Conservation (phyloP, 2,113 vertebrate species). For the Actinemys pallida region DNA sequence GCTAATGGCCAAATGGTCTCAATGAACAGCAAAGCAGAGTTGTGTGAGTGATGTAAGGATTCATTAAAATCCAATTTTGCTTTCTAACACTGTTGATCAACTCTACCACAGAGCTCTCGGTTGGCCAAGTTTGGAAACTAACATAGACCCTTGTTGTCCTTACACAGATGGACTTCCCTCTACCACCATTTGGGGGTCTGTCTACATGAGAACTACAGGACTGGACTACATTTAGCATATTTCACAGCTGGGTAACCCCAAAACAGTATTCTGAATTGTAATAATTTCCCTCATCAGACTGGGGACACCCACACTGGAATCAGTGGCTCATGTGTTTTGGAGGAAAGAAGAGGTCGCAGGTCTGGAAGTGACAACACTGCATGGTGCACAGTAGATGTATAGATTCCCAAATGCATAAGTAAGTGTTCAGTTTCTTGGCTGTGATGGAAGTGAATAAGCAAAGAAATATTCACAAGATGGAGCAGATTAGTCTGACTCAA, state of each 20-base stretch:
- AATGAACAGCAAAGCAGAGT: too few species aligned
- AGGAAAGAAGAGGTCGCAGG: background rate
- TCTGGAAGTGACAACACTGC: background rate
- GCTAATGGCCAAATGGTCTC: too few species aligned
- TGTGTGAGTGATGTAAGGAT: too few species aligned
- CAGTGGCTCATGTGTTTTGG: background rate
- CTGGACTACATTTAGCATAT: background rate
- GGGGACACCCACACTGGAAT: background rate
- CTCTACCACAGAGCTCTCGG: background rate
- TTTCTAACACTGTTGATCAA: background rate
- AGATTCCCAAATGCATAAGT: background rate
- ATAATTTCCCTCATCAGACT: background rate
- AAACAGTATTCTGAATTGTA: background rate
- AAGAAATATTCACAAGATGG: too few species aligned
- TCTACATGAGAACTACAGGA: background rate
- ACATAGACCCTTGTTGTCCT: background rate
- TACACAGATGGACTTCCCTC: background rate
- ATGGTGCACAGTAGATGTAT: background rate
- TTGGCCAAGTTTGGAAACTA: background rate
- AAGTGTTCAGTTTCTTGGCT: background rate
- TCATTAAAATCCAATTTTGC: too few species aligned
- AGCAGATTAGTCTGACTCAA: too few species aligned
- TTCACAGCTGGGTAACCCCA: background rate
- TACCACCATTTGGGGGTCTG: background rate
- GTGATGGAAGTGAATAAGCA: too few species aligned